Percentiles rank a stretch among this genome's conserved stretches.
phyloP scores from a whole-genome alignment of 2,113 vertebrate species.

The Epinephelus lanceolatus region DNA sequence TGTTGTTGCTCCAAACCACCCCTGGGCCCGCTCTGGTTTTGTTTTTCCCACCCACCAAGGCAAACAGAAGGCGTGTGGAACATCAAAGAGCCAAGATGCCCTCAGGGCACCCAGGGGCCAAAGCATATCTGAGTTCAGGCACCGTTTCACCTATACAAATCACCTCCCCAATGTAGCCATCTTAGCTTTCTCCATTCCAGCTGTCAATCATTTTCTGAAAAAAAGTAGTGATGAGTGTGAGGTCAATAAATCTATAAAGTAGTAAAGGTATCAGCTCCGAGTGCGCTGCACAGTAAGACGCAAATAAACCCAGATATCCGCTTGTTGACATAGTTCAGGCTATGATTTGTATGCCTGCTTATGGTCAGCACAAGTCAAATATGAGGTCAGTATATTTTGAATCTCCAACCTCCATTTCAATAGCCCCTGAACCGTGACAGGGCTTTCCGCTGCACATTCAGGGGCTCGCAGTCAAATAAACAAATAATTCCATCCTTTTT shows the following conservation, averaged over 20 bases:
- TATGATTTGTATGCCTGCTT: conserved; percentile 72
- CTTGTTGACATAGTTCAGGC: conserved; percentile 78
- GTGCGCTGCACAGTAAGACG: conserved; percentile 49
- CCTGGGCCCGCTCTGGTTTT: conserved; percentile 64
- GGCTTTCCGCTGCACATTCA: conserved; percentile 51
- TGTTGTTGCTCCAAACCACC: conserved; percentile 65
- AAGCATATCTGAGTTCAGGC: conserved; percentile 45
- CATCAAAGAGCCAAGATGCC: conserved; percentile 68
- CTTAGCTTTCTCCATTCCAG: conserved; percentile 5
- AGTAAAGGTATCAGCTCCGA: conserved; percentile 33
- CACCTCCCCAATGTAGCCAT: conserved; percentile 39
- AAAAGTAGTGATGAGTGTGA: background rate
- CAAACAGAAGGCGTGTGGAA: conserved; percentile 66
- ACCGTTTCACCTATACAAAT: conserved; percentile 61
- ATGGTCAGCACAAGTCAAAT: conserved; percentile 80
- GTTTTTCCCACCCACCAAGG: conserved; percentile 74
- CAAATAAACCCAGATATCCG: conserved; percentile 71
- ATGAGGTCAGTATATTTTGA: conserved; percentile 82
- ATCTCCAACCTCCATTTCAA: conserved; percentile 69
- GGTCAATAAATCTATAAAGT: conserved; percentile 19
- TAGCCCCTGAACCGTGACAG: conserved; percentile 61
- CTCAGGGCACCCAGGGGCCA: conserved; percentile 55
- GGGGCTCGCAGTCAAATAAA: conserved; percentile 70
- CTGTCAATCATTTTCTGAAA: conserved; percentile 38
- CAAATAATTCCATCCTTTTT: conserved; percentile 74